phyloP scores from a whole-genome alignment of 2,797 vertebrate genomes.

The Alcedo quadribrachys region DNA sequence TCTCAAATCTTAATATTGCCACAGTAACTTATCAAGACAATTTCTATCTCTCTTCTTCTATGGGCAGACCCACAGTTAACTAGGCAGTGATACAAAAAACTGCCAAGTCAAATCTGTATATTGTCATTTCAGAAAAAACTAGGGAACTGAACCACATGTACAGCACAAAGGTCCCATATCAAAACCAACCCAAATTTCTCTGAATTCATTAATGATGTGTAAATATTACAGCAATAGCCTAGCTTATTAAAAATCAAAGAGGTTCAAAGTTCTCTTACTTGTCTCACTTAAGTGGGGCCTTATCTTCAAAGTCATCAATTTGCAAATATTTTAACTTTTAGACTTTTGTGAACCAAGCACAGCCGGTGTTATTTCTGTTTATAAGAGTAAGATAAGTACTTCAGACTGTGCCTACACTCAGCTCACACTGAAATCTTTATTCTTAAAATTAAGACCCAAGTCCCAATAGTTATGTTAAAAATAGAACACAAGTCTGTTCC shows the following conservation, averaged over 20 bases:
- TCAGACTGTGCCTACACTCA: background rate
- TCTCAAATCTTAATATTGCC: background rate
- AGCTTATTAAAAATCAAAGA: conserved; percentile 34
- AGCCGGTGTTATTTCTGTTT: background rate
- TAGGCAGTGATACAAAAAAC: background rate
- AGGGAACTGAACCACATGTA: background rate
- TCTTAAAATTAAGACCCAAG: background rate
- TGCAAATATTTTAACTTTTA: conserved; percentile 21
- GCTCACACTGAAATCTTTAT: background rate
- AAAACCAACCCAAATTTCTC: background rate
- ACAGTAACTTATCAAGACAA: background rate
- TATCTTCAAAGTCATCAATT: conserved; percentile 33
- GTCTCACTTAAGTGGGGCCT: conserved; percentile 15
- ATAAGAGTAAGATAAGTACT: background rate
- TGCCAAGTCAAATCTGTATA: background rate
- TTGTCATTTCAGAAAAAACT: background rate
- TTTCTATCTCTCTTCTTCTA: background rate
- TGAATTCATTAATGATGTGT: background rate
- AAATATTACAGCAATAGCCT: background rate
- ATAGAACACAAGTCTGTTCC: background rate
- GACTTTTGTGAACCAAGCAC: background rate
- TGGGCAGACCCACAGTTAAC: background rate
- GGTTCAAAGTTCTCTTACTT: conserved; percentile 29
- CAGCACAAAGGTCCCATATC: background rate
- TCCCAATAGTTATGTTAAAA: background rate